Conservation (phyloP, 2,113 vertebrate species). For the Talpa occidentalis region DNA sequence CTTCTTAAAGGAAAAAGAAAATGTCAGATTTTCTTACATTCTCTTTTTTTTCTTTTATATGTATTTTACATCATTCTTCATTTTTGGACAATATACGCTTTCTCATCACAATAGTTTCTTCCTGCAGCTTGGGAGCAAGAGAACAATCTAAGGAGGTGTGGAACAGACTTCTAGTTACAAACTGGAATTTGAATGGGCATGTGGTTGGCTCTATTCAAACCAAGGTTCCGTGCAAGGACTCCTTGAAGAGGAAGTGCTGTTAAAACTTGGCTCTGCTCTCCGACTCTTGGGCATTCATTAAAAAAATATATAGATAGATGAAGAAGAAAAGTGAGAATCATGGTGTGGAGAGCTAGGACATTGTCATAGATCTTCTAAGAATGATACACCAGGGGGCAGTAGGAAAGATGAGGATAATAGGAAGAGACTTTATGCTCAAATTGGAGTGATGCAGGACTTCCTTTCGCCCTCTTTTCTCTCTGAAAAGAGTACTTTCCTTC, state of each 20-base stretch:
- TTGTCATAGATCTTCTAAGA: neutral
- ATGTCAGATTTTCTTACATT: neutral
- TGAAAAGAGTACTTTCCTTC: neutral
- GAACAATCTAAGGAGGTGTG: accelerated
- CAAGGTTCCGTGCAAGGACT: neutral
- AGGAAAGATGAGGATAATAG: neutral
- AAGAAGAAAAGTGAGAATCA: neutral
- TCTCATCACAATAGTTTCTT: neutral
- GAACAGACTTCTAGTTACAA: neutral
- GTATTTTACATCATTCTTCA: no score
- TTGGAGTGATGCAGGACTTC: neutral
- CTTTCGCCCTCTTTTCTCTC: neutral
- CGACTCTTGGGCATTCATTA: neutral
- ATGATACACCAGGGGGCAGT: neutral
- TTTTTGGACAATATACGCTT: no score
- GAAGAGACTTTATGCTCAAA: neutral
- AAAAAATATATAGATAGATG: neutral
- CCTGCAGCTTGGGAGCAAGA: neutral
- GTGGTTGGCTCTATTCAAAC: neutral
- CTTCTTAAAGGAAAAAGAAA: neutral
- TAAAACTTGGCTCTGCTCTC: neutral
- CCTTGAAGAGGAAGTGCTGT: neutral
- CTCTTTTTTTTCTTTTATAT: no score
- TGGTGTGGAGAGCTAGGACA: neutral
- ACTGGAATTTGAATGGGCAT: accelerated